Percentiles rank a stretch among this genome's conserved stretches.
These are phyloP conservation scores for Tylochromis polylepis DNA, from an alignment of 2,113 vertebrate genomes.

Conservation along the genomic window DNA sequence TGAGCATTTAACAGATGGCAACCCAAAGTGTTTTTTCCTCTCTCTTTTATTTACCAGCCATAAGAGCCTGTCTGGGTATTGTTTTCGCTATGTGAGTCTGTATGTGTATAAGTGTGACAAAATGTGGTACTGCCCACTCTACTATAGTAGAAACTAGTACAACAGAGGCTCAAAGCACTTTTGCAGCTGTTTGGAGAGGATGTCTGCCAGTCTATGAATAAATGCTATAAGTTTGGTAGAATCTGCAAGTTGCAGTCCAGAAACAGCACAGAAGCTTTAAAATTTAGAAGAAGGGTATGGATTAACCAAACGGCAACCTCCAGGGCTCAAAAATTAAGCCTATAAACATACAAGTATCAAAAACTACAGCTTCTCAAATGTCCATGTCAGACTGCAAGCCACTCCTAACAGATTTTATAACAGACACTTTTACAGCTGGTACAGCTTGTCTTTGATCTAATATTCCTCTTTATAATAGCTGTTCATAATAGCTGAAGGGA, in stretches of 20 bases:
- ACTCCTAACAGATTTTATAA: neutral
- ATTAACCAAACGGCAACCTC: neutral
- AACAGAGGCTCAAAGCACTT: neutral
- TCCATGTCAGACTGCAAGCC: neutral
- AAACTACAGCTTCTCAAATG: neutral
- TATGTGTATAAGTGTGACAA: neutral
- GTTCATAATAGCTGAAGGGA: neutral
- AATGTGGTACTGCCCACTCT: neutral
- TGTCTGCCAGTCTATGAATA: neutral
- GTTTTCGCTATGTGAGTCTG: neutral
- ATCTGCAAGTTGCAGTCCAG: neutral
- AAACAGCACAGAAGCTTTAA: neutral
- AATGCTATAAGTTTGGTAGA: neutral
- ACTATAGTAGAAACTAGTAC: neutral
- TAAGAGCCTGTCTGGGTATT: neutral
- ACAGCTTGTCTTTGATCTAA: neutral
- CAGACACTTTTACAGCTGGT: neutral
- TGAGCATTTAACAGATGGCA: constrained; percentile 52
- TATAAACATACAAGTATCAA: neutral
- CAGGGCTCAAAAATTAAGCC: neutral
- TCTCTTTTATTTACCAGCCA: neutral
- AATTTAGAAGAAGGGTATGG: neutral
- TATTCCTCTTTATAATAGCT: neutral
- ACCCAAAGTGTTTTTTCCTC: neutral
- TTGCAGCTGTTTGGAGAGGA: neutral